Conservation (phyloP, 2,113 vertebrate species). For the Lipotes vexillifer region DNA sequence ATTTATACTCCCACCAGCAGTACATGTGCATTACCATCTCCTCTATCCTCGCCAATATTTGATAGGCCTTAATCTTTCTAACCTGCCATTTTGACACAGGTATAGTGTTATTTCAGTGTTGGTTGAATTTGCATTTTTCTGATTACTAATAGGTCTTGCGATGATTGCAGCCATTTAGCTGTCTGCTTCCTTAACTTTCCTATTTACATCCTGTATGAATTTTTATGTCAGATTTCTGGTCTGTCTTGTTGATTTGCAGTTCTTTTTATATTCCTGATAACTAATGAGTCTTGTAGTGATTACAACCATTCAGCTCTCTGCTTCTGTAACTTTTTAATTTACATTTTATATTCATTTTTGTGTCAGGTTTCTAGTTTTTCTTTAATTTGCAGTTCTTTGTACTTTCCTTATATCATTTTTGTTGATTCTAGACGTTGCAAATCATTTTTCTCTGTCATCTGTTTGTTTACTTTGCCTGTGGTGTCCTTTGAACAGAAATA, state of each 20-base stretch:
- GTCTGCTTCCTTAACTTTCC: background rate
- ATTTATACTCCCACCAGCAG: background rate
- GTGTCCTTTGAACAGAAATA: background rate
- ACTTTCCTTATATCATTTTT: background rate
- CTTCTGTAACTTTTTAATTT: background rate
- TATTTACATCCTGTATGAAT: background rate
- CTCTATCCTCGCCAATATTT: background rate
- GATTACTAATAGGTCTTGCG: background rate
- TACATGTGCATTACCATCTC: background rate
- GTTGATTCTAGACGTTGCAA: background rate
- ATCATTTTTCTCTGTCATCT: background rate
- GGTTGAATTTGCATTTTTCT: slow-evolving; percentile 28
- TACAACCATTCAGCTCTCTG: background rate
- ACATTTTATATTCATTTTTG: background rate
- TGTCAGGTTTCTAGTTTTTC: background rate
- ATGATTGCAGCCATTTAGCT: background rate
- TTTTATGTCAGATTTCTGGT: background rate
- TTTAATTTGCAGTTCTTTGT: background rate
- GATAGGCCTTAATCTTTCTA: background rate
- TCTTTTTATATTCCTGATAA: background rate
- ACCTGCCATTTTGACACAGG: background rate
- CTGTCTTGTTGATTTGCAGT: background rate
- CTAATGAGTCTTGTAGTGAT: background rate
- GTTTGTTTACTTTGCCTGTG: slow-evolving; percentile 12
- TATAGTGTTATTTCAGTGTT: background rate